phyloP scores from a whole-genome alignment of 1,140 invertebrate species.

The Pomacea maculata region DNA sequence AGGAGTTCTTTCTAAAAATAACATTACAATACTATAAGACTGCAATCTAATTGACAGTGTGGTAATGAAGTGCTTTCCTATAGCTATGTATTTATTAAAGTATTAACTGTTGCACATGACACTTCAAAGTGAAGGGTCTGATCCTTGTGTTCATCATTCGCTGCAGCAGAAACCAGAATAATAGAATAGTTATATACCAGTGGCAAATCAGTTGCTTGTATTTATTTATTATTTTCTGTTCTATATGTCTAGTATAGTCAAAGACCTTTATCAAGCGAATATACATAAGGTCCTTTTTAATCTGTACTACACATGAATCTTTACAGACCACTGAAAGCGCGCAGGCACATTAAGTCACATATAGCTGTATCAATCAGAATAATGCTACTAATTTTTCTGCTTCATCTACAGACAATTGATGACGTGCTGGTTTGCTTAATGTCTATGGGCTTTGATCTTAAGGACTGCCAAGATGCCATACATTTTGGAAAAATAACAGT shows the following conservation, averaged over 20 bases:
- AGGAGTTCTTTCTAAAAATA: too few relatives aligned
- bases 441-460: constrained; percentile 59
- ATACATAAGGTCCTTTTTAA: background rate
- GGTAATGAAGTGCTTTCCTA: too few relatives aligned
- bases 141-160: too few relatives aligned
- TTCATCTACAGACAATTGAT: constrained; percentile 49
- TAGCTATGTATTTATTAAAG: too few relatives aligned
- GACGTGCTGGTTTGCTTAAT: constrained; percentile 52
- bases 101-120: too few relatives aligned
- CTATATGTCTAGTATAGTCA: background rate
- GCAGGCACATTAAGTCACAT: background rate
- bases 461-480: constrained; percentile 56
- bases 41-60: too few relatives aligned
- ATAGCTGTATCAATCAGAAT: background rate
- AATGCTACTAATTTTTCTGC: background rate
- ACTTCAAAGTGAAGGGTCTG: too few relatives aligned
- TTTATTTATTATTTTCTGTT: background rate
- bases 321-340: background rate
- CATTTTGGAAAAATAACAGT: constrained; percentile 52
- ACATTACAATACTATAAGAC: too few relatives aligned
- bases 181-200: too few relatives aligned
- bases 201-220: background rate
- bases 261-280: background rate
- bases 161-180: too few relatives aligned
- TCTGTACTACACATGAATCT: background rate